Base-by-base conservation (phyloP, 2,113 vertebrate species). In the Proteles cristata region DNA sequence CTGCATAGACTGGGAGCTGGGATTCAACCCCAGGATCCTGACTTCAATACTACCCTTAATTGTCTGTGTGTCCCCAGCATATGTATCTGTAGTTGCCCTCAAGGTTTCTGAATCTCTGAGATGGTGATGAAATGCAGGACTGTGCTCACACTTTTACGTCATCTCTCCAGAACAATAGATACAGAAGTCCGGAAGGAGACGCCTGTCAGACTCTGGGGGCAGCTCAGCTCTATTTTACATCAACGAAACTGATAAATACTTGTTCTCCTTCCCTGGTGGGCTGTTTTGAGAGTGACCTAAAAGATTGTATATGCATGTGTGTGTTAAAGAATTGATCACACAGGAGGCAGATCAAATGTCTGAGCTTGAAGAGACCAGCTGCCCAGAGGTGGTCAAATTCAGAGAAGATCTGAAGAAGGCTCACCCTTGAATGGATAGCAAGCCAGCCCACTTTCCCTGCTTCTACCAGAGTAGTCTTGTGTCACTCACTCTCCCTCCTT, bases 401-500 rank as follows among this genome's bases (percentile, higher is more conserved):
- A 39, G 87, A 68, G 26, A 45, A 19, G 55, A 14, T n/a, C 50
- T 8, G 61, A 85, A 89, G 66, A 25, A 17, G 77, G 26, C n/a
- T 65, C n/a, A 17, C 28, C 7, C 11, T 19, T 9, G 25, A 19
- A 1, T 23, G 28, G 8, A n/a, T 5, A 39, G 5, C 48, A 80
- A 25, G 16, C 39, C 10, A 11, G 26, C 19, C 0, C 0, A 1
- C 31, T 19, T 1, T 26, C 15, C 11, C 25, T 19, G 48, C 19
- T 45, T 50, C 93, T 66, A 3, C n/a, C 9, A 15, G 14, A 65
- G 17, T 5, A n/a, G 77, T 7, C 6, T 26, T 19, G 4, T 43
- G 45, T 69, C 12, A 43, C 14, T 11, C 9, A 50, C 12, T 5
- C 10, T 33, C 0, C 53, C 12, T 17, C 0, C 35, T 14, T 26